Conservation (phyloP, 37 sponge, comb jelly and placozoan genomes). For the Agelas oroides region DNA sequence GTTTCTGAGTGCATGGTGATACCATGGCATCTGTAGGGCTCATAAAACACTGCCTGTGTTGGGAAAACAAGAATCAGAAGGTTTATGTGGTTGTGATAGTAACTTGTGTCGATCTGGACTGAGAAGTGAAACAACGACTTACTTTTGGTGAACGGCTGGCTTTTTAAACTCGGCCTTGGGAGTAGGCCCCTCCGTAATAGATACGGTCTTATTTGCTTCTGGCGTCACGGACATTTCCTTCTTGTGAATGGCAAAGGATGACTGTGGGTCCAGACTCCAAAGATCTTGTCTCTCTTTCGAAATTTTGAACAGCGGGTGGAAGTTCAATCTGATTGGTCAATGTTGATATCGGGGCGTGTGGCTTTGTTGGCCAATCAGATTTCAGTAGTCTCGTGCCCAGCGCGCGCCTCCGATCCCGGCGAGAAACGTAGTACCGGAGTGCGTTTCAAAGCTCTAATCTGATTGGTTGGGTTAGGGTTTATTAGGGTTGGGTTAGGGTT, state of each 20-base stretch:
- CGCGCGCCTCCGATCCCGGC: neutral
- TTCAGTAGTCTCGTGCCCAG: too few species aligned
- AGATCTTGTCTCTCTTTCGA: neutral
- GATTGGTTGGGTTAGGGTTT: too few species aligned
- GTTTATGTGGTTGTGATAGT: too few species aligned
- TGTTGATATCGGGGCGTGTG: neutral
- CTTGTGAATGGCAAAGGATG: too few species aligned
- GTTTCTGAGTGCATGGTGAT: constrained; percentile 87
- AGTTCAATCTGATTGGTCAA: constrained; percentile 24
- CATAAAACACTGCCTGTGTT: constrained; percentile 66
- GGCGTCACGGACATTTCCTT: constrained; percentile 55
- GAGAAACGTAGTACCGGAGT: too few species aligned
- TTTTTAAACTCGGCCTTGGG: constrained; percentile 61
- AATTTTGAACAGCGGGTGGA: constrained; percentile 7
- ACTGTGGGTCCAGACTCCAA: too few species aligned
- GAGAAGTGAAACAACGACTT: neutral
- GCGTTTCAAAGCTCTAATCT: too few species aligned
- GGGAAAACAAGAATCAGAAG: neutral
- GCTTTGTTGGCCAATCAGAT: too few species aligned
- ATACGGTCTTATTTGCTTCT: constrained; percentile 34
- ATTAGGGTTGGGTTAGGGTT: too few species aligned
- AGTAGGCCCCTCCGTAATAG: constrained; percentile 52
- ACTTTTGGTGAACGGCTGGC: neutral
- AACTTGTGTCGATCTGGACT: too few species aligned
- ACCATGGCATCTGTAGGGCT: constrained; percentile 91